A percentile compares a stretch with the other conserved stretches of the same genome.
phyloP scores from a whole-genome alignment of 1,140 invertebrate genomes.

The Plodia interpunctella region DNA sequence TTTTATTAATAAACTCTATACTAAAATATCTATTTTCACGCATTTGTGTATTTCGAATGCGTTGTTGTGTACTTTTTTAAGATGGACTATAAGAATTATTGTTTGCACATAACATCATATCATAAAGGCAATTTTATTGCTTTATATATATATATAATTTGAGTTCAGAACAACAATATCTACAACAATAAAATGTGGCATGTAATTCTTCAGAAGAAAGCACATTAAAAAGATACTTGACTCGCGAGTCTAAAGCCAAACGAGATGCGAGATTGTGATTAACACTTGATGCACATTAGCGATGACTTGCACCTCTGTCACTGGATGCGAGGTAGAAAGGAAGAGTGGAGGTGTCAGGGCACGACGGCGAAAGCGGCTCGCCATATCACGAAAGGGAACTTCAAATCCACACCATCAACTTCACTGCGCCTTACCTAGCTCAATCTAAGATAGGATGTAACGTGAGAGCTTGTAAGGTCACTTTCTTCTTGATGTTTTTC shows the following conservation, averaged over 20 bases:
- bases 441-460: conserved; percentile 34
- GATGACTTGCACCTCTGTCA: conserved; percentile 26
- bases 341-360: conserved; percentile 64
- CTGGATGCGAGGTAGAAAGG: conserved; percentile 59
- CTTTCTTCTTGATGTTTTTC: conserved; percentile 47
- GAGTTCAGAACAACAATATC: too few relatives aligned
- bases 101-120: too few relatives aligned
- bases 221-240: not conserved
- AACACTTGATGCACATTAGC: conserved; percentile 19
- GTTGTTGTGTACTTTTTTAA: too few relatives aligned
- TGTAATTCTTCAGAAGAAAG: not conserved
- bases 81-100: too few relatives aligned
- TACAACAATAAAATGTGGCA: not conserved
- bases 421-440: conserved; percentile 42
- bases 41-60: too few relatives aligned
- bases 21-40: not conserved
- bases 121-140: not conserved
- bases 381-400: conserved; percentile 66
- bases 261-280: conserved; percentile 16
- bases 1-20: conserved; percentile 28
- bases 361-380: conserved; percentile 61
- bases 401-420: conserved; percentile 45
- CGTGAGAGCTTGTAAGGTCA: conserved; percentile 44
- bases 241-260: not conserved
- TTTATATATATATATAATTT: not conserved